Evolutionary conservation across 1,140 invertebrate species (phyloP).

Genomic region (Caerostris darwini): DNA sequence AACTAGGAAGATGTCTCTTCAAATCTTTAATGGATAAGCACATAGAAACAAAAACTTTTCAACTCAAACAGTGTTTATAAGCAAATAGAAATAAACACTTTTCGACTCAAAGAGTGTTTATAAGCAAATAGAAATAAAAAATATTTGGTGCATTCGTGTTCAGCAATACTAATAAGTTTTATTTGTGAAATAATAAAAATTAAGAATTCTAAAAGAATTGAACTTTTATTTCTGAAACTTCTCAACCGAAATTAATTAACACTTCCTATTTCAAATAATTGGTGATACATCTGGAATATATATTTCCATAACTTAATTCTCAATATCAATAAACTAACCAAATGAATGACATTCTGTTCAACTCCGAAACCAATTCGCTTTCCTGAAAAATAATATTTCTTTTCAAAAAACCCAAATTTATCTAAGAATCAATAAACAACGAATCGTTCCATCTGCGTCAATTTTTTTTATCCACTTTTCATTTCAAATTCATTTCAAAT

Average conservation of each 20-base stretch:
- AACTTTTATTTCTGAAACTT: background rate
- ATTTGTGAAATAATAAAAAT: background rate
- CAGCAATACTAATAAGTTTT: no score
- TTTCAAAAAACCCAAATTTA: slow-evolving; percentile 26
- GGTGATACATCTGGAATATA: background rate
- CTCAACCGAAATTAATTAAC: background rate
- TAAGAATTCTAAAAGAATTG: background rate
- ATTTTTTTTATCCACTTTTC: slow-evolving; percentile 21
- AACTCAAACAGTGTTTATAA: no score
- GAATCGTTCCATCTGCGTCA: background rate
- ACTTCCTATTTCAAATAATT: background rate
- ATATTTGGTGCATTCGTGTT: no score
- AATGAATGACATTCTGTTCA: background rate
- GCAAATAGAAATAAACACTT: no score
- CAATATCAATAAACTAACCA: background rate
- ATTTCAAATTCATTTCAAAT: slow-evolving; percentile 42
- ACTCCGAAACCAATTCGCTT: background rate
- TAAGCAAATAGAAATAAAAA: no score
- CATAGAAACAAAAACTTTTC: no score
- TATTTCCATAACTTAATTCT: background rate
- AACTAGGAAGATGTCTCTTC: slow-evolving; percentile 49
- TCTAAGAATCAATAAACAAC: slow-evolving; percentile 51
- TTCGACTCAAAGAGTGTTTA: no score
- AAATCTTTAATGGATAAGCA: slow-evolving; percentile 53
- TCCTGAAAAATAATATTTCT: background rate